Conservation (phyloP, 2,888 invertebrate species). For the Apocheima hispidaria region DNA sequence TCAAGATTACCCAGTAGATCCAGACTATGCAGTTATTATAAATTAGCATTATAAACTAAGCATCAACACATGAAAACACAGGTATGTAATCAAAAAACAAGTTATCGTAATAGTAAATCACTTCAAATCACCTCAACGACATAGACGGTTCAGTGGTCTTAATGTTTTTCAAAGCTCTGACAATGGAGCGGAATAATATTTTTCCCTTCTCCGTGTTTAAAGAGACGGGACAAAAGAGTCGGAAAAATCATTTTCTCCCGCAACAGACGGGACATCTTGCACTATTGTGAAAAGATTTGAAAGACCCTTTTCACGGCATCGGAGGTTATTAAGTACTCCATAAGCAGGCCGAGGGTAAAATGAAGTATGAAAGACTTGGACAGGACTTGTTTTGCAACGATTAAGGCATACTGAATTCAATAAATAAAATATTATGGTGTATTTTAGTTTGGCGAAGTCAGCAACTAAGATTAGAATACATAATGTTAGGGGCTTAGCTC, state of each 20-base stretch:
- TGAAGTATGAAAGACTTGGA: conserved; percentile 11
- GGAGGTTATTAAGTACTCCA: conserved; percentile 62
- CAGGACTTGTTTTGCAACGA: background rate
- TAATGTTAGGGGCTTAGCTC: no score
- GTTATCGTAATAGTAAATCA: background rate
- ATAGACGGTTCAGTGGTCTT: background rate
- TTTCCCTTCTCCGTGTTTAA: conserved; percentile 63
- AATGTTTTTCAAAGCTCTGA: conserved; percentile 16
- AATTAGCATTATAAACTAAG: background rate
- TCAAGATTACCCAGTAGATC: background rate
- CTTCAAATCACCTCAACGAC: background rate
- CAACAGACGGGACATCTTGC: conserved; percentile 61
- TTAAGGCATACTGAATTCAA: background rate
- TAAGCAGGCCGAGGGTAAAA: conserved; percentile 31
- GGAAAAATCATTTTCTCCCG: conserved; percentile 78
- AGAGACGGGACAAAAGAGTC: conserved; percentile 67
- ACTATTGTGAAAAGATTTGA: conserved; percentile 81
- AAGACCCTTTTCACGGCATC: conserved; percentile 66
- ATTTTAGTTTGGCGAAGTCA: background rate
- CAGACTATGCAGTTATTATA: background rate
- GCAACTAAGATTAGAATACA: background rate
- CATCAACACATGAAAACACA: background rate
- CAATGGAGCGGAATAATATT: conserved; percentile 63
- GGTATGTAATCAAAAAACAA: background rate
- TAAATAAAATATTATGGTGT: background rate